Percentiles rank a stretch among this genome's conserved stretches.
These are phyloP conservation scores for Spizella passerina DNA, from an alignment of 2,797 vertebrate species.

Conservation along the genomic window DNA sequence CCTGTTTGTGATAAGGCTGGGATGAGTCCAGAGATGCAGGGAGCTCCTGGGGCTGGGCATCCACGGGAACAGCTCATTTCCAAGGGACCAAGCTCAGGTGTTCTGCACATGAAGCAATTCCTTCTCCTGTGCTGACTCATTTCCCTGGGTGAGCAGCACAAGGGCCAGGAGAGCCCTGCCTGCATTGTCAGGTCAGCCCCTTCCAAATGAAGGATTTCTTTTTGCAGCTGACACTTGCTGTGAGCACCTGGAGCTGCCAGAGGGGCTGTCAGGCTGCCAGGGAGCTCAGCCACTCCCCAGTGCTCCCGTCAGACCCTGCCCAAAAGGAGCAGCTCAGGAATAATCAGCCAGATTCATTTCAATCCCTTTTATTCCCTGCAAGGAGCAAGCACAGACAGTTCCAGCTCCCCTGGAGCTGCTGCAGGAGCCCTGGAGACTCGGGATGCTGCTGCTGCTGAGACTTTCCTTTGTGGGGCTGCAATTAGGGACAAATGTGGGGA, in stretches of 20 bases:
- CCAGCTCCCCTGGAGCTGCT: neutral
- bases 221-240: neutral
- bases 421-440: neutral
- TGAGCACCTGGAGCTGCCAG: neutral
- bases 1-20: neutral
- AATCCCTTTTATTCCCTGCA: neutral
- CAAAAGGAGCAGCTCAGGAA: neutral
- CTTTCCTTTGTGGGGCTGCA: neutral
- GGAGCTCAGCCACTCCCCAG: neutral
- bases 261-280: neutral
- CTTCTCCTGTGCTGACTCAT: neutral
- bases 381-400: neutral
- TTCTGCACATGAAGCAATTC: neutral
- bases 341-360: neutral
- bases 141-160: neutral
- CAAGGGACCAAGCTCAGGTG: neutral
- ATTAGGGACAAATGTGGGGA: neutral
- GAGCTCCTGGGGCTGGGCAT: neutral
- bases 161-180: neutral
- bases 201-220: neutral
- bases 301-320: neutral
- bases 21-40: neutral
- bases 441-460: neutral
- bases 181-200: neutral
- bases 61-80: neutral